These are phyloP conservation scores for Xenus cinereus DNA, from an alignment of 2,113 vertebrate species.

Conservation along the genomic window DNA sequence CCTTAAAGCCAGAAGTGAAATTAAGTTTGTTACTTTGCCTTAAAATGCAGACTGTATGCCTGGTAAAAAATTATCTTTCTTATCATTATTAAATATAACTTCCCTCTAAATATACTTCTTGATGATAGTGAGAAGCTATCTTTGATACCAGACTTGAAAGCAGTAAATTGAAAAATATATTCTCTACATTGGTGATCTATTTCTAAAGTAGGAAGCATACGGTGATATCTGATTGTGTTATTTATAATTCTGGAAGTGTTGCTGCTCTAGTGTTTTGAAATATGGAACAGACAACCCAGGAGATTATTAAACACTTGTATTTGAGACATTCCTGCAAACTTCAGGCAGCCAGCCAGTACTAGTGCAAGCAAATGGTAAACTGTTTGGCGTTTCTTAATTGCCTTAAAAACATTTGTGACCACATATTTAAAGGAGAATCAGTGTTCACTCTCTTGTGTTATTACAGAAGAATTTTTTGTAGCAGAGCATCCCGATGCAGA, in stretches of 20 bases:
- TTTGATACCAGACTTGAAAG: constrained; percentile 17
- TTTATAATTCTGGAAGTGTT: constrained; percentile 42
- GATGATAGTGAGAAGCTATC: neutral
- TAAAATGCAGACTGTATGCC: neutral
- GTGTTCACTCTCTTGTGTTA: neutral
- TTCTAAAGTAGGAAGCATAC: constrained; percentile 13
- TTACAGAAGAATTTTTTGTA: neutral
- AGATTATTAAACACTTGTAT: constrained; percentile 52
- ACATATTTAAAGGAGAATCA: constrained; percentile 45
- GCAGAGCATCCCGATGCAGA: neutral
- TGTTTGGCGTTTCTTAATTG: constrained; percentile 41
- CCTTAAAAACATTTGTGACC: constrained; percentile 36
- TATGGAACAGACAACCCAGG: constrained; percentile 20
- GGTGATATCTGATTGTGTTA: neutral
- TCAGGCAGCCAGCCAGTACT: constrained; percentile 26
- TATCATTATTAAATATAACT: neutral
- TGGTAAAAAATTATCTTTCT: neutral
- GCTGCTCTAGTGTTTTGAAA: constrained; percentile 52
- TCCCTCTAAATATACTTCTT: neutral
- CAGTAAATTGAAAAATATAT: constrained; percentile 20
- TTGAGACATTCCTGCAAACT: constrained; percentile 33
- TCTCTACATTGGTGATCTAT: neutral
- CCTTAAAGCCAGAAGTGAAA: neutral
- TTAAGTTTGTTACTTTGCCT: neutral
- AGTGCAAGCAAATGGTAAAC: constrained; percentile 35